phyloP scores from a whole-genome alignment of 2,888 invertebrate species.

The Reticulitermes lucifugus region DNA sequence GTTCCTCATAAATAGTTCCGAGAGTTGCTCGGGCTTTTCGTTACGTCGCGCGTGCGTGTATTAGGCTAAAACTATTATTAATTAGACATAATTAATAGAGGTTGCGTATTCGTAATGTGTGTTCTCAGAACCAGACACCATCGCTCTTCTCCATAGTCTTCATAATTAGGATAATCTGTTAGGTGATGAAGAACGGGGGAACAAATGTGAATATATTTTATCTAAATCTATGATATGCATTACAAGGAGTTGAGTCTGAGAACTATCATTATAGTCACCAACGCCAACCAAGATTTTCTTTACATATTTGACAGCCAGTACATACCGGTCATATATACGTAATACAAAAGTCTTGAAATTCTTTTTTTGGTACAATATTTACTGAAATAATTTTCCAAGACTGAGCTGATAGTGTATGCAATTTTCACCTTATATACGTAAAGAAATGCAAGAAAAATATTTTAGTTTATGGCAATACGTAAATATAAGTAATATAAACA shows the following conservation, averaged over 20 bases:
- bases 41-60: background rate
- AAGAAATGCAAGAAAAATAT: background rate
- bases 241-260: background rate
- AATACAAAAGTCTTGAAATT: constrained; percentile 4
- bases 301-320: background rate
- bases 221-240: background rate
- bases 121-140: constrained; percentile 9
- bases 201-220: background rate
- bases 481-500: background rate
- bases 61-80: background rate
- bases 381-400: constrained; percentile 17
- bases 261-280: background rate
- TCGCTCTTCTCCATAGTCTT: background rate
- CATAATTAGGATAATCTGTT: background rate
- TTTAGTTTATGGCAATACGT: background rate
- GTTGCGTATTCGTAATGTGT: background rate
- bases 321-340: background rate
- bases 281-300: background rate
- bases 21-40: constrained; percentile 22
- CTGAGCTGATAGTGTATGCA: constrained; percentile 14
- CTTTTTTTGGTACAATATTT: constrained; percentile 11
- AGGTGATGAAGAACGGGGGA: background rate
- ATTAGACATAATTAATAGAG: background rate
- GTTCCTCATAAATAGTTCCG: constrained; percentile 38
- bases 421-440: constrained; percentile 30